A percentile compares a stretch with the other conserved stretches of the same genome.
Evolutionary conservation across 2,113 vertebrate species (phyloP).

Genomic region (Nycticebus coucang): DNA sequence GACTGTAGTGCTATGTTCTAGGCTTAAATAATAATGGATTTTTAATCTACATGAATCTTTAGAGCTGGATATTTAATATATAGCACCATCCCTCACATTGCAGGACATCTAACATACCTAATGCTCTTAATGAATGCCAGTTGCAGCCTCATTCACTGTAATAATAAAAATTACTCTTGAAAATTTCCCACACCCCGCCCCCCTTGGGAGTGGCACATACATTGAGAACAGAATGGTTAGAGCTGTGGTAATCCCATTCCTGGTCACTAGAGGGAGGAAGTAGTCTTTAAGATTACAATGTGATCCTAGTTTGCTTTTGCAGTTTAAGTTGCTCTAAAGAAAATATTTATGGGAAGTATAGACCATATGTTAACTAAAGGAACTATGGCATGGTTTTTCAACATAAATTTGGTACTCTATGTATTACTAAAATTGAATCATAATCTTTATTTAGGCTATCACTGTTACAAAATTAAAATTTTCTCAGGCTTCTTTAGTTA

Average conservation of each 20-base stretch:
- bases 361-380: background rate
- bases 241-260: background rate
- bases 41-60: background rate
- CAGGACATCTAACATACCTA: background rate
- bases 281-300: background rate
- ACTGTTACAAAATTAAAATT: conserved; percentile 30
- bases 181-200: background rate
- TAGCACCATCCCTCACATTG: background rate
- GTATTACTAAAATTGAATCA: background rate
- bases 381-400: background rate
- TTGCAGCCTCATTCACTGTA: background rate
- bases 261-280: conserved; percentile 21
- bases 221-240: background rate
- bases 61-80: background rate
- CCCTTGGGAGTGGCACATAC: background rate
- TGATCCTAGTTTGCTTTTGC: background rate
- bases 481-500: background rate
- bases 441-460: background rate
- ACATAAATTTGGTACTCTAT: background rate
- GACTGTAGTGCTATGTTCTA: background rate
- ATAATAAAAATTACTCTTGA: background rate
- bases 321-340: conserved; percentile 10
- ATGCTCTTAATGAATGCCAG: background rate
- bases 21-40: background rate
- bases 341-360: conserved; percentile 32